Evolutionary conservation across 2,797 vertebrate species (phyloP).

Genomic region (Gouania willdenowi): DNA sequence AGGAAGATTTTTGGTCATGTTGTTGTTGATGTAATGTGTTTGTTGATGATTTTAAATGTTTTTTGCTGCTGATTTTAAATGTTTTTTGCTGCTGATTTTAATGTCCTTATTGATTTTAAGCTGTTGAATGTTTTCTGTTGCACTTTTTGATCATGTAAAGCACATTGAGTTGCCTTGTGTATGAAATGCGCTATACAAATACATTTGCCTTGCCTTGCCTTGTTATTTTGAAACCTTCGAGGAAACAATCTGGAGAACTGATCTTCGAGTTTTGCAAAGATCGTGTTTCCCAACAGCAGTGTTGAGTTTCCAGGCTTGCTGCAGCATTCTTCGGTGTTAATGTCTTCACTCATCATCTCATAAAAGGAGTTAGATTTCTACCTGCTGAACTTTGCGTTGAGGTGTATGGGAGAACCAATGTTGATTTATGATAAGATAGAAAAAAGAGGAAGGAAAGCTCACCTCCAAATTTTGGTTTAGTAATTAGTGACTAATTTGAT

Average conservation of each 20-base stretch:
- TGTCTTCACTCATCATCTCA: constrained; percentile 34
- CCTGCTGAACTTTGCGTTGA: not conserved
- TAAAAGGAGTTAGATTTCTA: constrained; percentile 27
- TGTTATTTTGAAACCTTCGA: constrained; percentile 32
- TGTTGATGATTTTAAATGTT: no score
- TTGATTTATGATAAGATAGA: not conserved
- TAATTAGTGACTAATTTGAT: not conserved
- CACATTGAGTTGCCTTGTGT: no score
- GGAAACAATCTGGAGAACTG: constrained; percentile 56
- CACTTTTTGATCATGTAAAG: no score
- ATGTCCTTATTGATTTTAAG: no score
- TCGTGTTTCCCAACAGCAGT: constrained; percentile 43
- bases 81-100: no score
- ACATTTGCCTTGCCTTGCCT: no score
- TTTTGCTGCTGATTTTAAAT: no score
- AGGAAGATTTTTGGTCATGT: no score
- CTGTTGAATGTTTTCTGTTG: no score
- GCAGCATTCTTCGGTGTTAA: constrained; percentile 8
- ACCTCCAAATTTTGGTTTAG: not conserved
- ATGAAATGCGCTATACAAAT: no score
- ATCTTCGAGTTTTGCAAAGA: constrained; percentile 31
- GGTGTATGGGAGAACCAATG: not conserved
- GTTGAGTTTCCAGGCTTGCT: constrained; percentile 43
- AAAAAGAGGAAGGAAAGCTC: not conserved
- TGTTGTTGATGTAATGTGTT: no score